Conservation (phyloP, 2,888 invertebrate genomes). For the Panzeria rudis region DNA sequence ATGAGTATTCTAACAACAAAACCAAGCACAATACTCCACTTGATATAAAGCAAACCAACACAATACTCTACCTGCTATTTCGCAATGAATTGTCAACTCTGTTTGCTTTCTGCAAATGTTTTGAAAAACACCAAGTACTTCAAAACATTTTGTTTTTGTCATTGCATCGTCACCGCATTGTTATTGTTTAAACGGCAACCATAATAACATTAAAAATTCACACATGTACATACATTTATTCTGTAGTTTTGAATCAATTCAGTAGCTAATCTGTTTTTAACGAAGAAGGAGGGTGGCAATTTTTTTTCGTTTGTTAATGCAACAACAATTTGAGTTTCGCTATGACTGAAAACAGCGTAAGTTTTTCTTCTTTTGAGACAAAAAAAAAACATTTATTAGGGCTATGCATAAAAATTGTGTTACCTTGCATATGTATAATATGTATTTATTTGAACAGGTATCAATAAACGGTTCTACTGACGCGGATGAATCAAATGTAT, state of each 20-base stretch:
- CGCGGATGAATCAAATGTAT: slow-evolving; percentile 32
- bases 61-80: too few species aligned
- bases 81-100: too few species aligned
- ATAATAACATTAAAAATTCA: slow-evolving; percentile 29
- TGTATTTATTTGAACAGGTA: slow-evolving; percentile 10
- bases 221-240: slow-evolving; percentile 8
- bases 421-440: slow-evolving; percentile 20
- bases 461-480: slow-evolving; percentile 30
- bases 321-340: slow-evolving; percentile 14
- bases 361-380: slow-evolving; percentile 19
- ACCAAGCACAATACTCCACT: slow-evolving; percentile 1
- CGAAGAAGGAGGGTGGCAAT: slow-evolving; percentile 1
- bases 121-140: background rate
- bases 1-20: slow-evolving; percentile 6
- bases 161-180: slow-evolving; percentile 2
- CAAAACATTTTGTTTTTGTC: background rate
- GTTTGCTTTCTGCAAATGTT: slow-evolving; percentile 3
- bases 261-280: slow-evolving; percentile 9
- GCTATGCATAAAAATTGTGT: slow-evolving; percentile 14
- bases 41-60: slow-evolving; percentile 1
- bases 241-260: slow-evolving; percentile 10
- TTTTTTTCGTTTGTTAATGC: background rate
- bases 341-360: slow-evolving; percentile 10
- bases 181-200: slow-evolving; percentile 10
- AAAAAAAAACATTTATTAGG: slow-evolving; percentile 35